phyloP scores from a whole-genome alignment of 2,797 vertebrate species.

The Leptodactylus fallax region DNA sequence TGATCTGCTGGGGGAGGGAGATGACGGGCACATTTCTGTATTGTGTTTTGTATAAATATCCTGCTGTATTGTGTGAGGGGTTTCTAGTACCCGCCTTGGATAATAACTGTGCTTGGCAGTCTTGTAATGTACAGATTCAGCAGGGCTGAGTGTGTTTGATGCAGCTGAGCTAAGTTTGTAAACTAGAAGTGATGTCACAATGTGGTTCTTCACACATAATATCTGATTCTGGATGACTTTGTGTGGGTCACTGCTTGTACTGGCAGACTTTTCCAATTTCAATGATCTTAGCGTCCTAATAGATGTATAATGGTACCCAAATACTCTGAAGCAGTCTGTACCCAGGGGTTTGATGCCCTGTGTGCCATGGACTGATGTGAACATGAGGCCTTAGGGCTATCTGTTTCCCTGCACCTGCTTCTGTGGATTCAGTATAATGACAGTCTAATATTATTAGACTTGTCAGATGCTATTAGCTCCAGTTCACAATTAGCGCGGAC shows the following conservation, averaged over 20 bases:
- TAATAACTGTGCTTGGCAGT: neutral
- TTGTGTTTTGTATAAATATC: constrained; percentile 31
- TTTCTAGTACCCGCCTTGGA: constrained; percentile 6
- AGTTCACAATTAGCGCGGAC: constrained; percentile 14
- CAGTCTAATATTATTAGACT: constrained; percentile 21
- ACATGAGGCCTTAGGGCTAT: constrained; percentile 6
- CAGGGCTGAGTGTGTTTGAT: neutral
- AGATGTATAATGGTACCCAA: no score
- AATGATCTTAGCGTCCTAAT: neutral
- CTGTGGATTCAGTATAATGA: neutral
- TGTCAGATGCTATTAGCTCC: constrained; percentile 24
- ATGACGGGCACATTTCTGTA: constrained; percentile 9
- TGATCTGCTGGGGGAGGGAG: neutral
- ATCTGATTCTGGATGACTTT: neutral
- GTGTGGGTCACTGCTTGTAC: neutral
- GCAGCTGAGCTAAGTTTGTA: neutral
- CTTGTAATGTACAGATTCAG: neutral
- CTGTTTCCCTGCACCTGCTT: constrained; percentile 20
- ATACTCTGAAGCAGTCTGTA: neutral
- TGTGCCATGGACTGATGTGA: neutral
- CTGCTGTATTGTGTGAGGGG: constrained; percentile 17
- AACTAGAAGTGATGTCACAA: no score
- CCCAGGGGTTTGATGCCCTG: neutral
- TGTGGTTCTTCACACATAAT: neutral
- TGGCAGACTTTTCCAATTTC: neutral